Evolutionary conservation across 2,797 vertebrate species (phyloP).

Genomic region (Enteromius thamalakanensis): DNA sequence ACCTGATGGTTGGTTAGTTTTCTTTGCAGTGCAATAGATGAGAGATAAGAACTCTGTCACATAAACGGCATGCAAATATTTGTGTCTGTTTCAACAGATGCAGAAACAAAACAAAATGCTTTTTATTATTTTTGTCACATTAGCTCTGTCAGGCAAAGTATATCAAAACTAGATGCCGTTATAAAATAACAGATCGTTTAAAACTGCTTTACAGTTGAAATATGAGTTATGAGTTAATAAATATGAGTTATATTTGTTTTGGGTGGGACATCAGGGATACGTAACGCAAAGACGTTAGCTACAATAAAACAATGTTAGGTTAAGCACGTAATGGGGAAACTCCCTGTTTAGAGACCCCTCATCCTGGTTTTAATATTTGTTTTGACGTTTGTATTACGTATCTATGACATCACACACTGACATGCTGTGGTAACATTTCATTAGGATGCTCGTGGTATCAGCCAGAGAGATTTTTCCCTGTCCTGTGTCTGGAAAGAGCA

Average conservation of each 20-base stretch:
- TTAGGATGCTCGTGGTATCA: neutral
- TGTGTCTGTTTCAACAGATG: neutral
- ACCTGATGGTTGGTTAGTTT: neutral
- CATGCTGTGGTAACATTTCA: neutral
- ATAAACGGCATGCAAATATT: neutral
- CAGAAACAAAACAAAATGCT: neutral
- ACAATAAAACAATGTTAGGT: neutral
- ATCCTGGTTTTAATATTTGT: neutral
- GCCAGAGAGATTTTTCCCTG: constrained; percentile 3
- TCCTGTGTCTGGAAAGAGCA: neutral
- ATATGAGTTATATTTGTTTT: neutral
- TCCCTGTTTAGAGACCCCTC: neutral
- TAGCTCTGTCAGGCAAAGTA: neutral
- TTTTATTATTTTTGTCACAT: neutral
- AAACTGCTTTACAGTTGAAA: neutral
- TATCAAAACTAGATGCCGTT: neutral
- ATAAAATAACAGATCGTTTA: neutral
- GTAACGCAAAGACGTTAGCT: neutral
- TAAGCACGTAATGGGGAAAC: neutral
- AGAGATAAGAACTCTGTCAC: neutral
- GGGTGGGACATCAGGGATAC: too few relatives aligned
- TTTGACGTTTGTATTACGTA: neutral
- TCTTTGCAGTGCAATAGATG: neutral
- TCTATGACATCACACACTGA: neutral
- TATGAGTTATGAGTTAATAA: too few relatives aligned